Percentiles rank a stretch among this genome's conserved stretches.
phyloP scores from a whole-genome alignment of 2,888 invertebrate species.

The Noctua pronuba region DNA sequence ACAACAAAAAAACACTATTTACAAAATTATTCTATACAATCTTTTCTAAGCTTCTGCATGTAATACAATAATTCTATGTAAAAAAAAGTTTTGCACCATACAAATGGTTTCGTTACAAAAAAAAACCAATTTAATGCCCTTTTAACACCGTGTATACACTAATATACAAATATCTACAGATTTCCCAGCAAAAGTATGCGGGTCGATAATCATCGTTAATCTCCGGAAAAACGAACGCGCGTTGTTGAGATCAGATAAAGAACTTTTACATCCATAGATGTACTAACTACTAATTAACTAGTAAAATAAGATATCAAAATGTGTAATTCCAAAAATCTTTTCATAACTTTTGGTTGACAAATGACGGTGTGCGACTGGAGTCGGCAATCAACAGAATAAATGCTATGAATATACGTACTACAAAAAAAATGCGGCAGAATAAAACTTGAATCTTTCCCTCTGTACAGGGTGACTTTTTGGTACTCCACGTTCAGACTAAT shows the following conservation, averaged over 20 bases:
- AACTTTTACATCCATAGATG: background rate
- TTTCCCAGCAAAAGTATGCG: background rate
- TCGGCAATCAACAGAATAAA: background rate
- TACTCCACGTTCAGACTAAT: background rate
- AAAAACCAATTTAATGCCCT: background rate
- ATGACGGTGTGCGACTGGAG: background rate
- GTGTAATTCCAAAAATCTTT: background rate
- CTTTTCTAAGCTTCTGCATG: constrained; percentile 50
- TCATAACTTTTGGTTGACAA: background rate
- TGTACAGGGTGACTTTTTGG: background rate
- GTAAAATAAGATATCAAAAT: background rate
- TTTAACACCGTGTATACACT: background rate
- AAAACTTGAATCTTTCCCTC: background rate
- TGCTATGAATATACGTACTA: background rate
- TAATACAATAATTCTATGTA: constrained; percentile 1
- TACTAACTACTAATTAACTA: background rate
- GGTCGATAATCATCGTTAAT: background rate
- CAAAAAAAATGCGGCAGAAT: too few relatives aligned
- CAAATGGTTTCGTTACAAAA: background rate
- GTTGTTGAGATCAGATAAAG: background rate
- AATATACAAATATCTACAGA: background rate
- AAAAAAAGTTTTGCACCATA: constrained; percentile 23
- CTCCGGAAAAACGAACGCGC: background rate
- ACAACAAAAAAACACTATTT: background rate
- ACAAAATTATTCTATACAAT: background rate